phyloP scores from a whole-genome alignment of 2,888 invertebrate genomes.

The Ceraclea dissimilis region DNA sequence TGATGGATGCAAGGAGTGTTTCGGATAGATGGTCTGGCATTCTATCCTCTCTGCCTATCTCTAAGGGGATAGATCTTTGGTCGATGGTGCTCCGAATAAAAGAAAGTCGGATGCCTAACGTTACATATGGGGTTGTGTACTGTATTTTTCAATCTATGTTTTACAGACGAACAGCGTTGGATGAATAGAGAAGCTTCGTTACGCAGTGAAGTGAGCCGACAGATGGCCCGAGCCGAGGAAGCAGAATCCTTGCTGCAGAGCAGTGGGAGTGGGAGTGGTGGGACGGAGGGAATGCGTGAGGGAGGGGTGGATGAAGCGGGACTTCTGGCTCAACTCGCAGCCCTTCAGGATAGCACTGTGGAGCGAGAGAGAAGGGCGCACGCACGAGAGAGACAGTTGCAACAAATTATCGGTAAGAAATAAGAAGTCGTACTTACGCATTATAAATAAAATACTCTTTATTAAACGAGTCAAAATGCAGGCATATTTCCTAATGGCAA shows the following conservation, averaged over 20 bases:
- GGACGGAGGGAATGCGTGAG: conserved; percentile 28
- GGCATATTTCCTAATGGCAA: background rate
- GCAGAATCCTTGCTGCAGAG: conserved; percentile 27
- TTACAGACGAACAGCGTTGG: conserved; percentile 42
- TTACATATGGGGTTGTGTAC: too few relatives aligned
- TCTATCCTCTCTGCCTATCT: too few relatives aligned
- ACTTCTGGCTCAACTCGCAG: conserved; percentile 36
- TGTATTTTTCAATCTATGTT: too few relatives aligned
- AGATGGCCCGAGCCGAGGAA: conserved; percentile 28
- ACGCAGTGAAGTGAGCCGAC: conserved; percentile 34
- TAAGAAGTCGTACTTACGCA: too few relatives aligned
- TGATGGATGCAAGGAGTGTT: too few relatives aligned
- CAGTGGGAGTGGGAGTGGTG: conserved; percentile 3
- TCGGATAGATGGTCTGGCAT: too few relatives aligned
- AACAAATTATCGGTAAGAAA: conserved; percentile 18
- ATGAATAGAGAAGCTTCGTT: conserved; percentile 35
- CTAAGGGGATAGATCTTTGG: too few relatives aligned
- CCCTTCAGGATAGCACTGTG: conserved; percentile 35
- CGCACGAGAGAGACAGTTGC: conserved; percentile 20
- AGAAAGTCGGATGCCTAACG: too few relatives aligned
- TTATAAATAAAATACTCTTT: too few relatives aligned
- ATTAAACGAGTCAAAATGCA: background rate
- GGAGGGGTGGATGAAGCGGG: conserved; percentile 25
- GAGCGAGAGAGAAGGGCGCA: conserved; percentile 32
- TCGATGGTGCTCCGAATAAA: too few relatives aligned